Conservation (phyloP, 2,113 vertebrate species). For the Pluvialis apricaria region DNA sequence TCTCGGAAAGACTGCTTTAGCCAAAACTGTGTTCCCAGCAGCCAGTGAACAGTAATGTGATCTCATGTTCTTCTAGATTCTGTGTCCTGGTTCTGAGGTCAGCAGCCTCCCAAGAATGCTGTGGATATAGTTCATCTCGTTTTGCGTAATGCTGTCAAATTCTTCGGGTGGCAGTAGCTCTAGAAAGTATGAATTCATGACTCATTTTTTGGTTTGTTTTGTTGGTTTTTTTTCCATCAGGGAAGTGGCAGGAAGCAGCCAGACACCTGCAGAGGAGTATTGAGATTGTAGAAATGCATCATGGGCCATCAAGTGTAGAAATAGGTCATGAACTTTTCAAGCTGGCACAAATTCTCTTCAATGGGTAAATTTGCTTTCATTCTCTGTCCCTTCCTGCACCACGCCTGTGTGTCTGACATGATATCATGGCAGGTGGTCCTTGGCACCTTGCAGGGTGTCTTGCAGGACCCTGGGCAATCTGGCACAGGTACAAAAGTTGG, state of each 20-base stretch:
- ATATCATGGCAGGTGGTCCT: not conserved
- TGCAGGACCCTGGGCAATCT: not conserved
- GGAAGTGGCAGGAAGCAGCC: conserved; percentile 86
- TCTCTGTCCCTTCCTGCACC: not conserved
- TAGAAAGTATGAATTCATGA: not conserved
- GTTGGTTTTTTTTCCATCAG: conserved; percentile 51
- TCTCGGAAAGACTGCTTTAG: not conserved
- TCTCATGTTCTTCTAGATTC: not conserved
- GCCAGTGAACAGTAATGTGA: not conserved
- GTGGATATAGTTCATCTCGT: not conserved
- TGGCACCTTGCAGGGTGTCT: not conserved
- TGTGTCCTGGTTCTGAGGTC: not conserved
- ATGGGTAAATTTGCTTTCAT: conserved; percentile 76
- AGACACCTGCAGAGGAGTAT: conserved; percentile 79
- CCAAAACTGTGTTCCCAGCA: not conserved
- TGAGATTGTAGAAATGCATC: conserved; percentile 73
- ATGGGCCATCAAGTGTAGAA: conserved; percentile 87
- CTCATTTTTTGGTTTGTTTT: not conserved
- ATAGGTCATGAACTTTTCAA: conserved; percentile 90
- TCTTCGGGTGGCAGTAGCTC: not conserved
- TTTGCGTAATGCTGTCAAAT: not conserved
- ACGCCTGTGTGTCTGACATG: not conserved
- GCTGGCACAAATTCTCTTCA: conserved; percentile 91
- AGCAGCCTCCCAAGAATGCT: not conserved
- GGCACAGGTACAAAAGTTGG: not conserved